Conservation (phyloP, 2,888 invertebrate species). For the Macrosiphum euphorbiae region DNA sequence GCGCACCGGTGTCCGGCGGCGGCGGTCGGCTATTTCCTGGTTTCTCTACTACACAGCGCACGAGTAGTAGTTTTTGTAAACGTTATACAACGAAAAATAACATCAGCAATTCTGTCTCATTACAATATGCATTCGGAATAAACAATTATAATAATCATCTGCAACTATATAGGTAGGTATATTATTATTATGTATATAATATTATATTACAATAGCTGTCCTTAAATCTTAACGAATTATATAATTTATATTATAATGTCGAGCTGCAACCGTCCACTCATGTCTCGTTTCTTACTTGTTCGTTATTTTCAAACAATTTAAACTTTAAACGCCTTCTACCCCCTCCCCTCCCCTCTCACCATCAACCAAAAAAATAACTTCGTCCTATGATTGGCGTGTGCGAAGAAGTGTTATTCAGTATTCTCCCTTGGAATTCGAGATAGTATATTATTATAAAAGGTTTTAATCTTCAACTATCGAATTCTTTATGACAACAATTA, state of each 20-base stretch:
- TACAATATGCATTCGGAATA: no score
- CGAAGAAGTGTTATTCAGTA: not conserved
- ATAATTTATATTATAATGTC: not conserved
- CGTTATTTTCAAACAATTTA: not conserved
- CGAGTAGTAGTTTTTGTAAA: no score
- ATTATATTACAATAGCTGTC: no score
- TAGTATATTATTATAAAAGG: not conserved
- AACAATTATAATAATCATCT: not conserved
- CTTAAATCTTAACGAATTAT: not conserved
- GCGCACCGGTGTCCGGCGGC: no score
- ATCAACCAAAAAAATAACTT: not conserved
- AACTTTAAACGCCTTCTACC: no score
- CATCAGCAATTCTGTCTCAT: no score
- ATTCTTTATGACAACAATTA: no score
- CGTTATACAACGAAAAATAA: no score
- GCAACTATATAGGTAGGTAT: not conserved
- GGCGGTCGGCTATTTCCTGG: no score
- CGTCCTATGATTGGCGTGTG: no score
- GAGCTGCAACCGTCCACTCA: not conserved
- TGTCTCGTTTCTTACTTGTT: not conserved
- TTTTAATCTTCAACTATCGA: not conserved
- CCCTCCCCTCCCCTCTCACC: fast-evolving
- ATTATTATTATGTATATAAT: no score
- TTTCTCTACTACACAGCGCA: no score
- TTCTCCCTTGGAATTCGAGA: not conserved